Percentiles rank a stretch among this genome's conserved stretches.
These are phyloP conservation scores for Hippoglossus hippoglossus DNA, from an alignment of 2,797 vertebrate species.

Conservation along the genomic window DNA sequence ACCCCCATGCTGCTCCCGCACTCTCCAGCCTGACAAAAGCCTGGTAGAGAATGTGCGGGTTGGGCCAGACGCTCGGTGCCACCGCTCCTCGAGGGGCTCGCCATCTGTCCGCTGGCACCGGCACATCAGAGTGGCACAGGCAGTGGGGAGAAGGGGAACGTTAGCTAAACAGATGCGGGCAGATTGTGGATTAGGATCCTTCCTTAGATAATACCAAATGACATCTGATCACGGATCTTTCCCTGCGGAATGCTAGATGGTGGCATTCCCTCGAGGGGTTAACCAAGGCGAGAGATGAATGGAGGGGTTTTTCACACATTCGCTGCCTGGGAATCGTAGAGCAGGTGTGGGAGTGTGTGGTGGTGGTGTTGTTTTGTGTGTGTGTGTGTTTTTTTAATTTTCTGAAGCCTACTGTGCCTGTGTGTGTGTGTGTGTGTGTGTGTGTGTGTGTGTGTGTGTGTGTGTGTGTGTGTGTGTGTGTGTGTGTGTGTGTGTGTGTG, in stretches of 20 bases:
- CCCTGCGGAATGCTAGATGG: conserved; percentile 76
- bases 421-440: conserved; percentile 28
- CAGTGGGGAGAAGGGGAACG: conserved; percentile 65
- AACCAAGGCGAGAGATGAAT: conserved; percentile 82
- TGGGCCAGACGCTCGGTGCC: conserved; percentile 77
- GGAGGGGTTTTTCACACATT: conserved; percentile 80
- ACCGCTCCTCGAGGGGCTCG: conserved; percentile 77
- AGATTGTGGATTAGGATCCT: conserved; percentile 84
- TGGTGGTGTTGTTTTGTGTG: conserved; percentile 55
- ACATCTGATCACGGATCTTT: conserved; percentile 83
- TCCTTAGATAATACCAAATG: conserved; percentile 84
- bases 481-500: conserved; percentile 49
- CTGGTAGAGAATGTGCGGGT: conserved; percentile 67
- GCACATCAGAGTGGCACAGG: conserved; percentile 76
- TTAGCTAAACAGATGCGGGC: conserved; percentile 82
- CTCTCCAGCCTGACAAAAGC: conserved; percentile 74
- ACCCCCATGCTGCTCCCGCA: conserved; percentile 40
- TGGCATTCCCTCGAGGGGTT: conserved; percentile 81
- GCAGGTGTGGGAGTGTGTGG: conserved; percentile 80
- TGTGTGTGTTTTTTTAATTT: conserved; percentile 17
- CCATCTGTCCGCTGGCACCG: conserved; percentile 83
- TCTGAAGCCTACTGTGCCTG: conserved; percentile 37
- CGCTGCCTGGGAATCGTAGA: conserved; percentile 76
- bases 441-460: conserved; percentile 23
- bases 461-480: conserved; percentile 19